Evolutionary conservation across 1,140 invertebrate genomes (phyloP).

Genomic region (Drosophila nigromelanica): DNA sequence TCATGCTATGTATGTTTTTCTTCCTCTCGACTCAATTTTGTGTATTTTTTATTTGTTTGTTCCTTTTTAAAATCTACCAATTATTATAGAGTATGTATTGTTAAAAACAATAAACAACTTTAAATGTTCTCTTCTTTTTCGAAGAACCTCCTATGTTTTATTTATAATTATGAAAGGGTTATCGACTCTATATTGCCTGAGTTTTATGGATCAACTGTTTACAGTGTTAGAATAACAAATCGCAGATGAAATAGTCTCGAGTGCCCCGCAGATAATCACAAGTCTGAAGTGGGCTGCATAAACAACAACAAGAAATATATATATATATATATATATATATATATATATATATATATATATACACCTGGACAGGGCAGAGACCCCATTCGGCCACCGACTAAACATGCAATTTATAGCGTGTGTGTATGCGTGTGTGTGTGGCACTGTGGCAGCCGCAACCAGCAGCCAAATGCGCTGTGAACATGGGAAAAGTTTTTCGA

Average conservation of each 20-base stretch:
- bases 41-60: too few relatives aligned
- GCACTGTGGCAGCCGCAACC: background rate
- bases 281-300: constrained; percentile 30
- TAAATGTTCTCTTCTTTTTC: too few relatives aligned
- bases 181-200: constrained; percentile 25
- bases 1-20: too few relatives aligned
- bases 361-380: constrained; percentile 15
- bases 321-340: background rate
- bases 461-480: constrained; percentile 3
- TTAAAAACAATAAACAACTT: too few relatives aligned
- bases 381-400: constrained; percentile 5
- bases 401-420: constrained; percentile 21
- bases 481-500: constrained; percentile 53
- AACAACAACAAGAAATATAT: constrained; percentile 22
- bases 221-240: constrained; percentile 40
- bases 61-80: too few relatives aligned
- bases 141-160: constrained; percentile 18
- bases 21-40: too few relatives aligned
- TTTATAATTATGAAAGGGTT: constrained; percentile 43
- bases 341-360: constrained; percentile 6
- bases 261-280: constrained; percentile 32
- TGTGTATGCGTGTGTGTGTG: background rate
- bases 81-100: too few relatives aligned
- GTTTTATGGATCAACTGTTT: constrained; percentile 29
- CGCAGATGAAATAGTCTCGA: constrained; percentile 34